Evolutionary conservation across 2,113 vertebrate genomes (phyloP), one percentile per base, ranked within the genome.

Genomic region (Marmota flaviventris): DNA sequence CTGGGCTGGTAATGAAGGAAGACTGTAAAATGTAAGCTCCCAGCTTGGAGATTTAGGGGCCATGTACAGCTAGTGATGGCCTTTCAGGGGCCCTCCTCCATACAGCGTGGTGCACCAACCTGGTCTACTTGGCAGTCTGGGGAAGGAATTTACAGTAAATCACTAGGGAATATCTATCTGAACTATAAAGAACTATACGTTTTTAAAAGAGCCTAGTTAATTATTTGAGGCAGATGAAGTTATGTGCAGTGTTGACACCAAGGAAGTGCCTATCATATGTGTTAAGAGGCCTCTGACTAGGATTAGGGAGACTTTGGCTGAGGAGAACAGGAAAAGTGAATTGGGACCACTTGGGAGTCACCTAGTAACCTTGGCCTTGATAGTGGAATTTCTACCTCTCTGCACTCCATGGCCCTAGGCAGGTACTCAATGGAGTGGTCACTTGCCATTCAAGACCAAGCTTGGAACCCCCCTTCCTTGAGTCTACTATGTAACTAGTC

Each of bases 1-100:
- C 97, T 69, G 98, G 98, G 67, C 98, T 99, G 61, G 77, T 94
- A n/a, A 97, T 99, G 95, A 99, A 98, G 98, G 99, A 99, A 84
- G 99, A 99, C 85, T 99, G 98, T 93, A 99, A 99, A 99, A 99
- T 99, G 99, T 99, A 99, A 99, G 99, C 34, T 51, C 4, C 14
- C 13, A 22, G 20, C 45, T 45, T 2, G 2, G 20, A 51, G 61
- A 63, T 8, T 17, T 5, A 14, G 51, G 25, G 22, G 4, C 1
- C 8, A 0, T 22, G 24, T 2, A 61, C 4, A 27, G 32, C 42
- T 34, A 13, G 11, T 5, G 5, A 17, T 18, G 10, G n/a, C 20
- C 37, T 58, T 27, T 14, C 65, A 83, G 1, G 5, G 89, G n/a
- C 10, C 51, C 7, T 39, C 58, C 20, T 37, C n/a, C 73, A 18